A percentile compares a stretch with the other conserved stretches of the same genome.
Conservation (phyloP, 2,888 invertebrate species). For the Zaprionus lineosus region DNA sequence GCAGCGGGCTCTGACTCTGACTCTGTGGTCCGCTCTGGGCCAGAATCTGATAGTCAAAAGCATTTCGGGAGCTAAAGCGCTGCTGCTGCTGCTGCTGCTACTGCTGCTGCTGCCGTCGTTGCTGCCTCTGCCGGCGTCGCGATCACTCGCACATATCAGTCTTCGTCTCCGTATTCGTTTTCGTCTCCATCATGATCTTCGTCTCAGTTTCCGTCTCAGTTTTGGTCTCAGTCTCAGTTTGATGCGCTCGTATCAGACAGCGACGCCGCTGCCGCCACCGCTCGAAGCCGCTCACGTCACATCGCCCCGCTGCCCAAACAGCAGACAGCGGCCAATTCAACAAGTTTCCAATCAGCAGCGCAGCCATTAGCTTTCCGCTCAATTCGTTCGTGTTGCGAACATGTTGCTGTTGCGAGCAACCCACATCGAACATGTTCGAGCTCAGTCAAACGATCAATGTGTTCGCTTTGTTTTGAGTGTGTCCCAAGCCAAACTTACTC, state of each 20-base stretch:
- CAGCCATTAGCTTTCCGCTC: constrained; percentile 27
- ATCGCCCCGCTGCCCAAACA: neutral
- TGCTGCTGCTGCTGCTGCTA: constrained; percentile 15
- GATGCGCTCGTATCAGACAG: constrained; percentile 47
- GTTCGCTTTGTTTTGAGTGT: constrained; percentile 45
- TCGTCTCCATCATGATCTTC: neutral
- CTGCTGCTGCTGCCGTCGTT: constrained; percentile 12
- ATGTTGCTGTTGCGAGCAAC: constrained; percentile 12
- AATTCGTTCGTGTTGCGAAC: constrained; percentile 24
- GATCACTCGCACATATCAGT: constrained; percentile 33
- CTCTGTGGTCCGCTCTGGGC: constrained; percentile 35
- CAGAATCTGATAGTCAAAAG: constrained; percentile 57
- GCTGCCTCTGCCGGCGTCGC: neutral
- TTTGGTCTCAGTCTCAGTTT: constrained; percentile 20
- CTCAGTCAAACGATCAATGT: constrained; percentile 19
- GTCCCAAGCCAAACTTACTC: constrained; percentile 22
- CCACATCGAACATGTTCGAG: constrained; percentile 51
- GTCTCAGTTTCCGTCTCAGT: neutral
- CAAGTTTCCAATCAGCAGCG: constrained; percentile 51
- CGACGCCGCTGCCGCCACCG: constrained; percentile 4
- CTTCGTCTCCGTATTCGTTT: neutral
- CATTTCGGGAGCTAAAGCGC: constrained; percentile 2
- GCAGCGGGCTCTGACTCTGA: constrained; percentile 31
- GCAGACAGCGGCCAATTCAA: constrained; percentile 49
- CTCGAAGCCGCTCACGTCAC: constrained; percentile 12